phyloP scores from a whole-genome alignment of 1,140 invertebrate genomes.

The Vollenhovia emeryi region DNA sequence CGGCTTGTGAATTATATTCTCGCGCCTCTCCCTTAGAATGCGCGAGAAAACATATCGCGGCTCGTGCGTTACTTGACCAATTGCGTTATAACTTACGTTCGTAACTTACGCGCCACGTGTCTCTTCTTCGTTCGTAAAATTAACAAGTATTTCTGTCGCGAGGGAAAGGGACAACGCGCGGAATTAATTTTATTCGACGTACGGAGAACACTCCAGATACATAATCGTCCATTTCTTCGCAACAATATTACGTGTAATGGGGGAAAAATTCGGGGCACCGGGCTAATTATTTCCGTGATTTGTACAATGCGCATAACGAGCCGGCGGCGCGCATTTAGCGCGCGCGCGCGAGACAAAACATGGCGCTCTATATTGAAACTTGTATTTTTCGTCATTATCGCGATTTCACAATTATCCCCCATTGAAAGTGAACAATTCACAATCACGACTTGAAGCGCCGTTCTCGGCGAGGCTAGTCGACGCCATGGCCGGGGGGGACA shows the following conservation, averaged over 20 bases:
- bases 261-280: not conserved
- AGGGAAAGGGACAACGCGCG: too few species aligned
- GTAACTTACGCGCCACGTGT: too few species aligned
- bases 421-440: constrained; percentile 54
- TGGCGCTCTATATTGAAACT: not conserved
- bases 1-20: constrained; percentile 31
- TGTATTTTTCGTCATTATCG: constrained; percentile 52
- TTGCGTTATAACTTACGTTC: not conserved
- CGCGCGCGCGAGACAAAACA: not conserved
- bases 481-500: not conserved
- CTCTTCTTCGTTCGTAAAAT: too few species aligned
- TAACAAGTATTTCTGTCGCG: not conserved
- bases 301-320: constrained; percentile 47
- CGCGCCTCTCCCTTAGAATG: not conserved
- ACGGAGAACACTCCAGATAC: not conserved
- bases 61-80: not conserved
- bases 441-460: constrained; percentile 32
- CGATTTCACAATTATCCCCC: constrained; percentile 39
- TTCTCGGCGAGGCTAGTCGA: constrained; percentile 2
- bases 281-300: constrained; percentile 37
- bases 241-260: not conserved
- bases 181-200: not conserved
- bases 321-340: not conserved
- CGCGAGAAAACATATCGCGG: not conserved
- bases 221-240: not conserved